phyloP scores from a whole-genome alignment of 2,113 vertebrate genomes.

The Labrus mixtus region DNA sequence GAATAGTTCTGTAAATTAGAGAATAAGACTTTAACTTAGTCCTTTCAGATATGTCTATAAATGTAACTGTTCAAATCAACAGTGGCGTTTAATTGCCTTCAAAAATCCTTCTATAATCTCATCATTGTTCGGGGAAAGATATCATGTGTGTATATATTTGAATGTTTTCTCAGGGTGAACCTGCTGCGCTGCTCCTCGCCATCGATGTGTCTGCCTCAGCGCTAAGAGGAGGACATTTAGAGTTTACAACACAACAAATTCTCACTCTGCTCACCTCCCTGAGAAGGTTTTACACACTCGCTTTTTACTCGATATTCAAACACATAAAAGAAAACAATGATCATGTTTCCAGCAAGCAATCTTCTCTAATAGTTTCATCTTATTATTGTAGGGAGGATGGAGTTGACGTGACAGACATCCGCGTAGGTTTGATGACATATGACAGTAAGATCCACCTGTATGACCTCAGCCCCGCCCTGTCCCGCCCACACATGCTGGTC shows the following conservation, averaged over 20 bases:
- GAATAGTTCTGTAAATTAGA: too few species aligned
- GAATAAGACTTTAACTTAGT: too few species aligned
- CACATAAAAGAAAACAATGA: background rate
- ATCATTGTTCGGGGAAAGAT: background rate
- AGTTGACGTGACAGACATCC: constrained; percentile 52
- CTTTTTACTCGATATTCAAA: background rate
- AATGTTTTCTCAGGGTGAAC: constrained; percentile 61
- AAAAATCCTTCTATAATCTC: background rate
- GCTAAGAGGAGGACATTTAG: constrained; percentile 79
- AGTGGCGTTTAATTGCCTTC: background rate
- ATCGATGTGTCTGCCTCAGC: constrained; percentile 82
- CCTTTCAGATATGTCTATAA: too few species aligned
- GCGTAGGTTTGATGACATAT: constrained; percentile 84
- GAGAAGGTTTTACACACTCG: constrained; percentile 60
- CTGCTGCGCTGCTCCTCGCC: constrained; percentile 81
- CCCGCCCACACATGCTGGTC: constrained; percentile 86
- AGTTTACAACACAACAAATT: constrained; percentile 78
- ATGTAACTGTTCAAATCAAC: too few species aligned
- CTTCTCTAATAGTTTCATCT: background rate
- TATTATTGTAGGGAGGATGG: constrained; percentile 58
- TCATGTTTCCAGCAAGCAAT: background rate
- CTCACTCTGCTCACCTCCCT: constrained; percentile 69
- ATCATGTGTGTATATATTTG: background rate
- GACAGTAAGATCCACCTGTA: constrained; percentile 84
- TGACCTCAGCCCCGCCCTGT: constrained; percentile 79